Base-by-base conservation (phyloP, 2,113 vertebrate genomes). In the Embiotoca jacksoni region DNA sequence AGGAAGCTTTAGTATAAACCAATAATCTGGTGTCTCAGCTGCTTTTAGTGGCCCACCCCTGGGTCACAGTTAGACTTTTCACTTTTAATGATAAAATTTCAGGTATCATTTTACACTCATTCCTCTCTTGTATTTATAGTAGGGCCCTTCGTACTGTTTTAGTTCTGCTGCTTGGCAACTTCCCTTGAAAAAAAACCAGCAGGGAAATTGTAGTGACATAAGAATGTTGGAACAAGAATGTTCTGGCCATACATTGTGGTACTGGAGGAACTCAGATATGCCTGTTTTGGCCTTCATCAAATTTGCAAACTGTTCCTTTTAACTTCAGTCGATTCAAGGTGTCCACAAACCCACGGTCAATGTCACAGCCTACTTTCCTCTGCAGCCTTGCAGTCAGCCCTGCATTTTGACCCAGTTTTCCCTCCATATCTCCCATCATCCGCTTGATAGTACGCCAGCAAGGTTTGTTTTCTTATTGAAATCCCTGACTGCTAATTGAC, bases 11-110 rank as follows among this genome's bases (percentile, higher is more conserved):
- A 2, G 64, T 62, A 82, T 72, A 77, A 89, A 64, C 77, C 66
- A 6, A 31, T 82, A 68, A 88, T 78, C 78, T 9, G 76, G 3
- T 65, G 84, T 82, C 76, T 92, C 78, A 80, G 69, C 77, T 86
- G 66, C 73, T 78, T 78, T 69, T 6, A 46, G 53, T 23, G 8
- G 11, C 54, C 44, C 4, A 55, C 69, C 63, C 65, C n/a, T 57
- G 59, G 56, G 56, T 62, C 32, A 37, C 47, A 79, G 49, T 13
- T 72, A 66, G 53, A 47, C 1, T 41, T 47, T 54, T 32, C 0
- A 49, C 70, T 62, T 71, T 59, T 44, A 44, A 44, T 44, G 41
- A 44, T 44, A 9, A 44, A 61, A 62, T 3, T n/a, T 60, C 15
- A 11, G 60, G 35, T 64, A 35, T 73, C 14, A 13, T 33, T 78